Evolutionary conservation across 2,113 vertebrate species (phyloP).

Genomic region (Perca schrenkii): DNA sequence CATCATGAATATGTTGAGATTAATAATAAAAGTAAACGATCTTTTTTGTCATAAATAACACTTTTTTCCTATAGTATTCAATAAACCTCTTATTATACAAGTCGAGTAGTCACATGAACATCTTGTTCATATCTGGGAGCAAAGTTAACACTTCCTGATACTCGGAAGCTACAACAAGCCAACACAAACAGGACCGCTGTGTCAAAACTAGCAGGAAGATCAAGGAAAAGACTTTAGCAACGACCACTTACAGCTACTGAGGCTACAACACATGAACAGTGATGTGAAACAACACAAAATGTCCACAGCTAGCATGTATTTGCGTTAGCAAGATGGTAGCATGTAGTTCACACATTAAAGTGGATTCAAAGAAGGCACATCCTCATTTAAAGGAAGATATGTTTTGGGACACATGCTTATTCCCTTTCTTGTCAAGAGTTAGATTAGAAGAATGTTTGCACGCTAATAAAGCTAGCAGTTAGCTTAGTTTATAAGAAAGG

Average conservation of each 20-base stretch:
- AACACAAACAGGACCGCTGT: slow-evolving; percentile 34
- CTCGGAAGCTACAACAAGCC: slow-evolving; percentile 42
- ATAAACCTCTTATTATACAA: slow-evolving; percentile 83
- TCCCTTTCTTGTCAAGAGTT: not conserved
- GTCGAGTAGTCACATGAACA: slow-evolving; percentile 74
- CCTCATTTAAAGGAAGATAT: not conserved
- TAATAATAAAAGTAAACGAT: slow-evolving; percentile 81
- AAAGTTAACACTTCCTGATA: slow-evolving; percentile 51
- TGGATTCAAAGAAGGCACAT: slow-evolving; percentile 21
- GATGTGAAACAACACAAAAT: slow-evolving; percentile 1
- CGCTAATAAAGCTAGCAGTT: not conserved
- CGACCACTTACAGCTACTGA: slow-evolving; percentile 28
- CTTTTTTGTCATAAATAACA: slow-evolving; percentile 83
- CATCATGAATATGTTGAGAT: slow-evolving; percentile 79
- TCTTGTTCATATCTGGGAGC: slow-evolving; percentile 51
- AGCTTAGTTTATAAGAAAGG: not conserved
- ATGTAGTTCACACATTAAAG: not conserved
- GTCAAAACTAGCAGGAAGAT: slow-evolving; percentile 51
- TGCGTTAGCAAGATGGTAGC: not conserved
- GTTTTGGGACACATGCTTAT: not conserved
- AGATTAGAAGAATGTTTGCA: not conserved
- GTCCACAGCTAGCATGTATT: not conserved
- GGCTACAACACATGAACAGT: slow-evolving; percentile 55
- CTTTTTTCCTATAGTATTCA: slow-evolving; percentile 63
- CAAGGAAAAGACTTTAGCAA: slow-evolving; percentile 25